Percentiles rank a stretch among this genome's conserved stretches.
Evolutionary conservation across 2,888 invertebrate species (phyloP).

Genomic region (Nomada ferruginata): DNA sequence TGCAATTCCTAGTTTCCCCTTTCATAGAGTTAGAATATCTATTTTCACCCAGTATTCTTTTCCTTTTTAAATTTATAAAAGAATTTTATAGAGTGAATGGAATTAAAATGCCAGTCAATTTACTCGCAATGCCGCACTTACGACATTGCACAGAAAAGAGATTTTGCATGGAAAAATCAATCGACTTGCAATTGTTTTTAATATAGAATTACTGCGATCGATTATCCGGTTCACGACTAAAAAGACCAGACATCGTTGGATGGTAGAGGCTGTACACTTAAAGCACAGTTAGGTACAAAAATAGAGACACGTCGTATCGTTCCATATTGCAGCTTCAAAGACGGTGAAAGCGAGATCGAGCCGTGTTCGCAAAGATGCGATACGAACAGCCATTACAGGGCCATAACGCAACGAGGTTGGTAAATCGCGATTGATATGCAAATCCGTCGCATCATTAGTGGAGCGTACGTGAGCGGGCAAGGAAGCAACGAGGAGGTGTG

Average conservation of each 20-base stretch:
- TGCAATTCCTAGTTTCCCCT: neutral
- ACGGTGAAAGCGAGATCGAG: conserved; percentile 50
- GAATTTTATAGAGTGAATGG: too few species aligned
- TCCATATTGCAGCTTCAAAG: conserved; percentile 31
- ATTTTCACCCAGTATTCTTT: too few species aligned
- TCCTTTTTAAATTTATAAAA: too few species aligned
- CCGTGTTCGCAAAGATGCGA: conserved; percentile 31
- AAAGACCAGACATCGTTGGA: neutral
- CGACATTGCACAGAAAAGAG: too few species aligned
- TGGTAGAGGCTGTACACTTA: neutral
- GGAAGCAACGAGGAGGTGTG: conserved; percentile 76
- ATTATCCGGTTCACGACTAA: neutral
- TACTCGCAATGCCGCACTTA: too few species aligned
- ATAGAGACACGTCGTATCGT: conserved; percentile 24
- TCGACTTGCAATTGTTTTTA: too few species aligned
- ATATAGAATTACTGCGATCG: neutral
- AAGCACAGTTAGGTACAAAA: conserved; percentile 27
- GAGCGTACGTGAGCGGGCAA: conserved; percentile 57
- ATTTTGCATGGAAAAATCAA: too few species aligned
- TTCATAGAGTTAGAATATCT: neutral
- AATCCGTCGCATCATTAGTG: conserved; percentile 78
- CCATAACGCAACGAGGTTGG: conserved; percentile 60
- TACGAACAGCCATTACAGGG: conserved; percentile 48
- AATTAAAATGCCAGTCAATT: too few species aligned
- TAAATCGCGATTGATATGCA: conserved; percentile 80